Evolutionary conservation across 1,140 invertebrate species (phyloP), one percentile per base, ranked within the genome.

Genomic region (Diabrotica undecimpunctata): DNA sequence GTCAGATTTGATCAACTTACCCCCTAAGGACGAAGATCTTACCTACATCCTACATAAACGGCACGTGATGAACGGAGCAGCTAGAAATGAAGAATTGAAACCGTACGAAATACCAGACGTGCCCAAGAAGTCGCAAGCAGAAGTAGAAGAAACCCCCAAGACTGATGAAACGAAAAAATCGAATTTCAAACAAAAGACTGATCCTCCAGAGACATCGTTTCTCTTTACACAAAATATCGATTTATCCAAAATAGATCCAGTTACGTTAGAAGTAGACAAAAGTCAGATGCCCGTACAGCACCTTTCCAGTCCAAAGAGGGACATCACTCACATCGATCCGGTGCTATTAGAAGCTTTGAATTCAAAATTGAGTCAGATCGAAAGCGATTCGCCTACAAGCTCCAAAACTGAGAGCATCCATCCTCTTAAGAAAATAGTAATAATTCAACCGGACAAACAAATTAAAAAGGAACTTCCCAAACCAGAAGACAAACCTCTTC

Each of bases 31-130:
- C 53, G 87, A 86, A 51, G 91, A 93, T 69, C 93, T 94, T 75
- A 89, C 91, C 0, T 94, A 94, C 72, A 89, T 90, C 5, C 80
- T 93, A 35, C 90, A 92, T 73, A 93, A 92, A 73, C 81, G 90
- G 8, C 90, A 92, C 72, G 85, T 92, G 7, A 90, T 92, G 87
- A 92, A 93, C 74, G 90, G 89, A 0, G 91, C 89, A 5, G 88
- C 88, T 0, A 85, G 88, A 0, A 76, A 74, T 54, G 76, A 77
- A 39, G 70, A 71, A 36, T 36, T 62, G 5, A 69, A 69, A 38
- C 39, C 58, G n/a, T 56, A 54, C 38, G 65, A 62, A 14, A 68
- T 55, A 13, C 51, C 52, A 11, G 35, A 35, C 14, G 54, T 38
- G 13, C 12, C 38, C 1, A 53, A 39, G 59, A 59, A 63, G 13